These are phyloP conservation scores for Drosophila limbata DNA, from an alignment of 2,888 invertebrate genomes.

Conservation along the genomic window DNA sequence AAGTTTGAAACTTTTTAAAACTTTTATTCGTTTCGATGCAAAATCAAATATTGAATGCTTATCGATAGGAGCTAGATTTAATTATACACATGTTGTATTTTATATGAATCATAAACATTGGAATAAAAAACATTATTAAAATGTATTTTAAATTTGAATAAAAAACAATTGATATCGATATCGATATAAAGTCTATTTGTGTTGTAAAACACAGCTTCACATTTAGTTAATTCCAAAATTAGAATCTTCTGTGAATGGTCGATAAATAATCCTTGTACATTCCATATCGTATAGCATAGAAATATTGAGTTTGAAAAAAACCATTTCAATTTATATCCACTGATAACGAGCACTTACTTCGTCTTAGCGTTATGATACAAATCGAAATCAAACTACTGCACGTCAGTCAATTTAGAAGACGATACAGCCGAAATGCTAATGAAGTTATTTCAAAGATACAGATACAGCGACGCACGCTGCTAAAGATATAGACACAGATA, in stretches of 20 bases:
- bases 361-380: constrained; percentile 1
- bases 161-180: background rate
- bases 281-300: no score
- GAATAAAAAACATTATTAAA: background rate
- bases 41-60: background rate
- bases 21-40: background rate
- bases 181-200: no score
- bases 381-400: constrained; percentile 9
- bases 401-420: constrained; percentile 22
- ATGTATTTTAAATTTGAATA: background rate
- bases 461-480: background rate
- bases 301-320: background rate
- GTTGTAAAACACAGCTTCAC: no score
- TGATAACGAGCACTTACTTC: background rate
- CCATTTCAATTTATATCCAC: background rate
- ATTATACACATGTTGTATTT: no score
- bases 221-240: background rate
- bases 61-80: background rate
- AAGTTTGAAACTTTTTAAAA: background rate
- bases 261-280: background rate
- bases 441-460: constrained; percentile 37
- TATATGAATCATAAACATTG: no score
- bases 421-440: constrained; percentile 39
- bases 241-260: background rate
- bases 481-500: constrained; percentile 16